These are phyloP conservation scores for Craseonycteris thonglongyai DNA, from an alignment of 2,113 vertebrate genomes.

Conservation along the genomic window DNA sequence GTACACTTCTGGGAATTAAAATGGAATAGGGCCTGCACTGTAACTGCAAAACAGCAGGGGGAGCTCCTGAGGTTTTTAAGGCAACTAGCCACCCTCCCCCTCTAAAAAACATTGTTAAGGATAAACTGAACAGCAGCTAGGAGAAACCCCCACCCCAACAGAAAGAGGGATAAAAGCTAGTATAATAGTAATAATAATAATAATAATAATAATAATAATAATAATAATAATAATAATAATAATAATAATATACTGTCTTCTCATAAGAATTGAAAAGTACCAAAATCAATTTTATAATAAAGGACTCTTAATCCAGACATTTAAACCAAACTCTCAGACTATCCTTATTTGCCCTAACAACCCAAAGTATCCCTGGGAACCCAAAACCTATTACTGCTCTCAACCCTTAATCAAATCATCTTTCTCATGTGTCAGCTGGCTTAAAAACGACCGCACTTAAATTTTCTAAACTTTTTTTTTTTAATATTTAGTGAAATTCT, in stretches of 20 bases:
- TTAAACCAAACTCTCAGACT: neutral
- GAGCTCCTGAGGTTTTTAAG: conserved; percentile 55
- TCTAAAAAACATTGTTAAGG: neutral
- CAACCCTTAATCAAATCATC: neutral
- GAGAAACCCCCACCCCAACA: neutral
- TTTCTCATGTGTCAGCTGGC: neutral
- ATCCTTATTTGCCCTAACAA: neutral
- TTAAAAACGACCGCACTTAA: neutral
- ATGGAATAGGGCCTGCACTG: neutral
- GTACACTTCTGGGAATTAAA: neutral
- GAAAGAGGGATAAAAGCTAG: too few relatives aligned
- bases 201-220: too few relatives aligned
- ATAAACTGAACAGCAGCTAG: neutral
- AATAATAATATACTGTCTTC: neutral
- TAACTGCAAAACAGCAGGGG: conserved; percentile 55
- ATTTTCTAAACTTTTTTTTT: neutral
- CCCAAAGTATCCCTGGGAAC: neutral
- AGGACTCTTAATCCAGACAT: neutral
- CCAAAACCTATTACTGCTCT: neutral
- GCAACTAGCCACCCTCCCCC: neutral
- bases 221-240: too few relatives aligned
- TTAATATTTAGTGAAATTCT: neutral
- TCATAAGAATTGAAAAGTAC: neutral
- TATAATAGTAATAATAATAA: too few relatives aligned
- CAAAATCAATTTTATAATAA: neutral